phyloP scores from a whole-genome alignment of 2,797 vertebrate species.

The Cyprinodon diabolis region DNA sequence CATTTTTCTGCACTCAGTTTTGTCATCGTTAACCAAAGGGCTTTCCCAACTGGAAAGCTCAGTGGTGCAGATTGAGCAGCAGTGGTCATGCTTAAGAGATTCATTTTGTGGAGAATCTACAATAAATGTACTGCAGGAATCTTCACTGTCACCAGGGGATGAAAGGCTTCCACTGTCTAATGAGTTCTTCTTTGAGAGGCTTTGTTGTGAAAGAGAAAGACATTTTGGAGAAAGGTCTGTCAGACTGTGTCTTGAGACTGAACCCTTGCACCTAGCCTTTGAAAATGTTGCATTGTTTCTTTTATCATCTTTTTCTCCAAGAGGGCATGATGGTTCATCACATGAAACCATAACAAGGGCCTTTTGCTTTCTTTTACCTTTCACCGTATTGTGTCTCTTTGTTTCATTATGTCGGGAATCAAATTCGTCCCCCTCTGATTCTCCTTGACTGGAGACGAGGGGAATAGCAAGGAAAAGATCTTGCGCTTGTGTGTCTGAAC shows the following conservation, averaged over 20 bases:
- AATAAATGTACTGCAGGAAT: slow-evolving; percentile 76
- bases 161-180: slow-evolving; percentile 66
- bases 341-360: slow-evolving; percentile 66
- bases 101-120: slow-evolving; percentile 60
- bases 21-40: slow-evolving; percentile 46
- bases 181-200: slow-evolving; percentile 60
- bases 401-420: slow-evolving; percentile 46
- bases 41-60: slow-evolving; percentile 68
- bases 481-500: slow-evolving; percentile 63
- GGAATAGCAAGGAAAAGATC: slow-evolving; percentile 76
- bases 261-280: slow-evolving; percentile 49
- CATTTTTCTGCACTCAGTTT: slow-evolving; percentile 45
- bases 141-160: slow-evolving; percentile 79
- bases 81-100: slow-evolving; percentile 56
- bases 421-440: slow-evolving; percentile 75
- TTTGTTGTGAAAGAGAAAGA: slow-evolving; percentile 45
- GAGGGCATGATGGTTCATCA: slow-evolving; percentile 71
- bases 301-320: slow-evolving; percentile 52
- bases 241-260: slow-evolving; percentile 56
- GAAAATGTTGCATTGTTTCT: slow-evolving; percentile 24
- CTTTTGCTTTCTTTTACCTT: slow-evolving; percentile 64
- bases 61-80: slow-evolving; percentile 66
- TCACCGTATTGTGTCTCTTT: slow-evolving; percentile 48
- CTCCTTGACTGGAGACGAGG: slow-evolving; percentile 71
- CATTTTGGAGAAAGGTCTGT: slow-evolving; percentile 55